Evolutionary conservation across 2,113 vertebrate genomes (phyloP).

Genomic region (Romanogobio albipinnatus): DNA sequence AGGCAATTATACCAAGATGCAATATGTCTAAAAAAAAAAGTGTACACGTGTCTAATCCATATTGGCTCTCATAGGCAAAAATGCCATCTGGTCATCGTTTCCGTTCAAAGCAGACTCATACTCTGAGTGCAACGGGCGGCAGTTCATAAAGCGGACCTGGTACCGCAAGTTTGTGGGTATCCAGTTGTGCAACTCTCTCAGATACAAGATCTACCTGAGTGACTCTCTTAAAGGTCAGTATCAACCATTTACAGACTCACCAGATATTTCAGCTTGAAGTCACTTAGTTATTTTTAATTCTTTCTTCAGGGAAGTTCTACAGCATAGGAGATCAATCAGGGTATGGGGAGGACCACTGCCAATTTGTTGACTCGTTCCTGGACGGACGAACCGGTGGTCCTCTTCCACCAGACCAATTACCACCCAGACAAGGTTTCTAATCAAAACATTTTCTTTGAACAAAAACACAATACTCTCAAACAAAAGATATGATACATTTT

Average conservation of each 20-base stretch:
- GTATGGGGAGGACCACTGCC: slow-evolving; percentile 95
- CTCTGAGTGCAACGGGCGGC: slow-evolving; percentile 93
- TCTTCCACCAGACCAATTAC: slow-evolving; percentile 81
- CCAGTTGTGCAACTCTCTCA: slow-evolving; percentile 96
- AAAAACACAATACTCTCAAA: neutral
- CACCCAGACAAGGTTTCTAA: slow-evolving; percentile 80
- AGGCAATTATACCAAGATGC: neutral
- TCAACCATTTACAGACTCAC: neutral
- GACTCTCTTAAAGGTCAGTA: slow-evolving; percentile 90
- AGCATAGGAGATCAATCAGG: slow-evolving; percentile 96
- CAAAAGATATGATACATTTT: neutral
- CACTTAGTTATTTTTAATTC: neutral
- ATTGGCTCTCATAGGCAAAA: slow-evolving; percentile 80
- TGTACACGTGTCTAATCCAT: neutral
- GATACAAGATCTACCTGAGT: slow-evolving; percentile 99
- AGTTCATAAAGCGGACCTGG: slow-evolving; percentile 96
- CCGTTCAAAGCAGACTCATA: slow-evolving; percentile 87
- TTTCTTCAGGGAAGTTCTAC: slow-evolving; percentile 88
- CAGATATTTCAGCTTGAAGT: neutral
- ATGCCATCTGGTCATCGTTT: slow-evolving; percentile 96
- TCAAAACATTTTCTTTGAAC: neutral
- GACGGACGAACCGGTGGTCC: slow-evolving; percentile 91
- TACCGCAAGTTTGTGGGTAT: slow-evolving; percentile 98
- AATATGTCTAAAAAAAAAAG: neutral
- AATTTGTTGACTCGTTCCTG: slow-evolving; percentile 97